These are phyloP conservation scores for Microplitis manilae DNA, from an alignment of 2,888 invertebrate genomes.

Conservation along the genomic window DNA sequence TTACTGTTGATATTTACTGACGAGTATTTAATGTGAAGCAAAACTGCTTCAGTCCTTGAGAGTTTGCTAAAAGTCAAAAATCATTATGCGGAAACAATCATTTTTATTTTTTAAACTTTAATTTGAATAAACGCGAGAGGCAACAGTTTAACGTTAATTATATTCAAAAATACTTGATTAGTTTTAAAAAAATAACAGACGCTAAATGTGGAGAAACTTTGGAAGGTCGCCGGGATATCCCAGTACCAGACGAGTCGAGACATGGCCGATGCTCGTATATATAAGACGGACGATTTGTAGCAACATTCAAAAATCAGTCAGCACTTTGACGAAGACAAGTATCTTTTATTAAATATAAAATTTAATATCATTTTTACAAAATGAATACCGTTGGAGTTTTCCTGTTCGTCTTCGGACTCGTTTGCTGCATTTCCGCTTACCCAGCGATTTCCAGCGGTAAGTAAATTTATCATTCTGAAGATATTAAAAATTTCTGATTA, in stretches of 20 bases:
- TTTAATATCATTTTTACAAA: not conserved
- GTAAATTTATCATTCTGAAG: not conserved
- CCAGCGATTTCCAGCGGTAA: not conserved
- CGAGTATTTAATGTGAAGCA: not conserved
- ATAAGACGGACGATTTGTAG: not conserved
- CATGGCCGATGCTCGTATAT: not conserved
- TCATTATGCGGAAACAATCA: not conserved
- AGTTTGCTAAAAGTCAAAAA: not conserved
- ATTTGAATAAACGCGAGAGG: not conserved
- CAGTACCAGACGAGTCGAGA: not conserved
- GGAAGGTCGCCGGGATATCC: not conserved
- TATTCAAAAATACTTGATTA: not conserved
- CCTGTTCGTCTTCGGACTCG: not conserved
- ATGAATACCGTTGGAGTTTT: not conserved
- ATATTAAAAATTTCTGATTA: not conserved
- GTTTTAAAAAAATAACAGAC: not conserved
- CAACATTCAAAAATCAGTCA: too few species aligned
- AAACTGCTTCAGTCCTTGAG: not conserved
- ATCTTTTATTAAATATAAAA: not conserved
- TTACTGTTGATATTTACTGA: too few species aligned
- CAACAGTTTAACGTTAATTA: not conserved
- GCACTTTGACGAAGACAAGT: too few species aligned
- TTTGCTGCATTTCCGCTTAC: not conserved
- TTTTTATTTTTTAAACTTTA: not conserved
- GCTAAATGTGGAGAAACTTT: not conserved